Base-by-base conservation (phyloP, 2,113 vertebrate species). In the Colinus virginianus region DNA sequence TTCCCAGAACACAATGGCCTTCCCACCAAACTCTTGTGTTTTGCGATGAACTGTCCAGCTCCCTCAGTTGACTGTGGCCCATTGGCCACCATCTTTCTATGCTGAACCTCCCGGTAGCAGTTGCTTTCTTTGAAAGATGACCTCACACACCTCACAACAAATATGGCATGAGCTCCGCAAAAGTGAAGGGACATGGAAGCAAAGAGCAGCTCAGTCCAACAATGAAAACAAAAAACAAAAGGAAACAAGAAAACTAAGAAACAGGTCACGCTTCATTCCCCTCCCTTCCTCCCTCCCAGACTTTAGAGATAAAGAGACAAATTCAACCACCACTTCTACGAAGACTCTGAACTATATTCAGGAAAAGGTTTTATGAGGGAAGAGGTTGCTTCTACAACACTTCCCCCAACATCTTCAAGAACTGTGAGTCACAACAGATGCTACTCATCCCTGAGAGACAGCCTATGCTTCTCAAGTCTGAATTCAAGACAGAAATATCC, bases 141-240 rank as follows among this genome's bases (percentile, higher is more conserved):
- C 21, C 66, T 75, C 49, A 45, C 26, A 30, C 12, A 51, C 28
- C 49, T 72, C 25, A 48, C 5, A 9, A 70, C 25, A 45, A 7
- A 1, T 8, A 43, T 0, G 0, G 42, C 18, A 79, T 0, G 0
- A 77, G 13, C 13, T 58, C 51, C 72, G 26, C 43, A 72, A 14
- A 45, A 82, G 62, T 7, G 10, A 82, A 40, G 34, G 7, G 9
- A 61, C 77, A 36, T n/a, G 64, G 16, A 46, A 80, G 58, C 7
- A 9, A 82, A 46, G 8, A 7, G 48, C 13, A 1, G 1, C 34
- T 83, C 59, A 17, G 6, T 36, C 25, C 17, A 8, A 26, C 11
- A 72, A 30, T 13, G 3, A 48, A 21, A 38, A 30, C 36, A 40
- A 9, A n/a, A 13, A 49, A 43, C 22, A 58, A 43, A 36, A 56